phyloP scores from a whole-genome alignment of 2,888 invertebrate genomes.

The Amaurobius ferox region DNA sequence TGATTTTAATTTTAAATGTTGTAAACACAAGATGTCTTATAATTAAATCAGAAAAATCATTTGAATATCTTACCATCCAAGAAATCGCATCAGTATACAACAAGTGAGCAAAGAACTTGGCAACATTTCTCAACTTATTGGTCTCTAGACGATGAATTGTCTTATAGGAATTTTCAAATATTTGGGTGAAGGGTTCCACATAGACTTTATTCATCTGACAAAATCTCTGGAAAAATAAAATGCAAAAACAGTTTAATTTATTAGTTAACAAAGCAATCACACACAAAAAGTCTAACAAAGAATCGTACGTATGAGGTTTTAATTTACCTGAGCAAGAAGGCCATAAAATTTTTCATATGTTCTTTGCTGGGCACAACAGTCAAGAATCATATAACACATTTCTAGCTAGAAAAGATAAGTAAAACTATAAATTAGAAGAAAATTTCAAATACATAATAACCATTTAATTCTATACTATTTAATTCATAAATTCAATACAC shows the following conservation, averaged over 20 bases:
- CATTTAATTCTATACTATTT: too few relatives aligned
- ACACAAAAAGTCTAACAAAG: not conserved
- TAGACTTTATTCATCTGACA: slow-evolving; percentile 96
- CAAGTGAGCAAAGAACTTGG: slow-evolving; percentile 97
- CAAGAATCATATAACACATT: slow-evolving; percentile 98
- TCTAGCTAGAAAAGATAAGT: slow-evolving; percentile 80
- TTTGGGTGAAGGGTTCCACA: slow-evolving; percentile 93
- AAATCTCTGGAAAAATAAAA: slow-evolving; percentile 84
- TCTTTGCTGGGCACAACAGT: slow-evolving; percentile 98
- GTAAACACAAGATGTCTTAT: too few relatives aligned
- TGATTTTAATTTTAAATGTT: too few relatives aligned
- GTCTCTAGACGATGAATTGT: slow-evolving; percentile 95
- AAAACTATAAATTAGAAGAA: too few relatives aligned
- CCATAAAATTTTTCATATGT: slow-evolving; percentile 99
- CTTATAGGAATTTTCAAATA: slow-evolving; percentile 95
- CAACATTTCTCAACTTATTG: slow-evolving; percentile 95
- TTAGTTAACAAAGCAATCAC: not conserved
- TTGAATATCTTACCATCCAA: slow-evolving; percentile 86
- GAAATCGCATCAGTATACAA: slow-evolving; percentile 97
- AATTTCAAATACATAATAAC: too few relatives aligned
- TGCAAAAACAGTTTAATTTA: not conserved
- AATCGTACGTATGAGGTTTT: not conserved
- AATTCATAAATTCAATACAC: too few relatives aligned
- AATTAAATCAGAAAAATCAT: too few relatives aligned
- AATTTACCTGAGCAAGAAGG: slow-evolving; percentile 87